These are phyloP conservation scores for Bufo bufo DNA, from an alignment of 2,113 vertebrate genomes.

Conservation along the genomic window DNA sequence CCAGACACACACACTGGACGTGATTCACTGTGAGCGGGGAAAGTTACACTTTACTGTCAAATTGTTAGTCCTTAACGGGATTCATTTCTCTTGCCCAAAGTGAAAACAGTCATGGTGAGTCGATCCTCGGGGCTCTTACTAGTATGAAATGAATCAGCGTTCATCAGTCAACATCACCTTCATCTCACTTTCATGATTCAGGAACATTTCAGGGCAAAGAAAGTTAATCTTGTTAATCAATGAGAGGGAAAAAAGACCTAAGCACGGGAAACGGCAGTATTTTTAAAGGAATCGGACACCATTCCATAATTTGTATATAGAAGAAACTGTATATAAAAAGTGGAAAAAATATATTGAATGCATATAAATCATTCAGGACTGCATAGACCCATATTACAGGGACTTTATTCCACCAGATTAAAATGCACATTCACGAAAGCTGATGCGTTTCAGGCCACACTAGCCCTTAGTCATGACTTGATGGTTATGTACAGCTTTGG, in stretches of 20 bases:
- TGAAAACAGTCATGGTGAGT: slow-evolving; percentile 42
- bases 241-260: neutral
- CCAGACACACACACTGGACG: slow-evolving; percentile 44
- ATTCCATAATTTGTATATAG: neutral
- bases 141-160: slow-evolving; percentile 23
- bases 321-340: no score
- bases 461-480: no score
- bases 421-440: no score
- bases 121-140: neutral
- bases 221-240: neutral
- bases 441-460: no score
- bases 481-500: no score
- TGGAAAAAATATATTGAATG: no score
- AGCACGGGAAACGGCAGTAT: neutral
- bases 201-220: neutral
- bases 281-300: neutral
- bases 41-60: slow-evolving; percentile 52
- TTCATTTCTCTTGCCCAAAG: slow-evolving; percentile 54
- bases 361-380: no score
- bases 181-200: slow-evolving; percentile 20
- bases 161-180: neutral
- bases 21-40: slow-evolving; percentile 58
- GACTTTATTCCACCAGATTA: no score
- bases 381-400: no score
- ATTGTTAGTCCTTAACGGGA: slow-evolving; percentile 56